Conservation (phyloP, 2,113 vertebrate genomes). For the Urocynchramus pylzowi region DNA sequence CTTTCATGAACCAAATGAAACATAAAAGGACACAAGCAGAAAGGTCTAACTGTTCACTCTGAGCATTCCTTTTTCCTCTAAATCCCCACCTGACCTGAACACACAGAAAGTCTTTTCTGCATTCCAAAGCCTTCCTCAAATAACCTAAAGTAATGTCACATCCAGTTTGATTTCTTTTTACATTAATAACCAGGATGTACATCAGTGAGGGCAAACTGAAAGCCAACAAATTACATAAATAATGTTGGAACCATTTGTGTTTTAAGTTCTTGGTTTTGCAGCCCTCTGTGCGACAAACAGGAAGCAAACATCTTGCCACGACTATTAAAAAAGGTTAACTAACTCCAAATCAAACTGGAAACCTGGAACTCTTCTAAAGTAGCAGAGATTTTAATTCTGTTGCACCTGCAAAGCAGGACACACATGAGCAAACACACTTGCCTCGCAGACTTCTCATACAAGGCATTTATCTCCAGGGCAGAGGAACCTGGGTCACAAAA, state of each 20-base stretch:
- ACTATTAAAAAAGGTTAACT: neutral
- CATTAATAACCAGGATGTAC: neutral
- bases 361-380: neutral
- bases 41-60: constrained; percentile 1
- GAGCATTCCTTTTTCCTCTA: neutral
- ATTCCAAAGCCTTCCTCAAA: neutral
- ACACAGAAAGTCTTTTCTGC: neutral
- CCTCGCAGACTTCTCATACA: neutral
- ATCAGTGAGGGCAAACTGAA: neutral
- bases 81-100: neutral
- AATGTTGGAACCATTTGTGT: neutral
- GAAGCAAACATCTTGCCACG: neutral
- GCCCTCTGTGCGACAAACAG: neutral
- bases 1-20: constrained; percentile 31
- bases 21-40: constrained; percentile 28
- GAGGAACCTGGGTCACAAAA: neutral
- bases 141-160: neutral
- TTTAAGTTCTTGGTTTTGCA: neutral
- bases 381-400: neutral
- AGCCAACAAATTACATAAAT: neutral
- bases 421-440: neutral
- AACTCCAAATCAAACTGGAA: neutral
- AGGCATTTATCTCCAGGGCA: neutral
- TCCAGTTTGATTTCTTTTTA: neutral
- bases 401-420: neutral